These are phyloP conservation scores for Orientallactaga sibirica DNA, from an alignment of 2,797 vertebrate genomes.

Conservation along the genomic window DNA sequence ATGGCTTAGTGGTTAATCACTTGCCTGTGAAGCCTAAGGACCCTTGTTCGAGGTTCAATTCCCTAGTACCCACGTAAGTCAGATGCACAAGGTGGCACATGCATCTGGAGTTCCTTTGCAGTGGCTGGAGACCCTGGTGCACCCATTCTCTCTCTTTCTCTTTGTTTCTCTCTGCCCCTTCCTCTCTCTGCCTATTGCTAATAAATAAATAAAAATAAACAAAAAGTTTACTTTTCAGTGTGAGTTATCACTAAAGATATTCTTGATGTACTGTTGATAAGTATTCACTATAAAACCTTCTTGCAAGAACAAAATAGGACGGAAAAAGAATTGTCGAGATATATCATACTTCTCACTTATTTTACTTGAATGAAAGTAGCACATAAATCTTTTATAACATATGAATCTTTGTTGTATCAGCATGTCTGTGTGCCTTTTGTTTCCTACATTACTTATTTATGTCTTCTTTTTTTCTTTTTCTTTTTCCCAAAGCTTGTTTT, in stretches of 20 bases:
- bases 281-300: neutral
- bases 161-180: too few relatives aligned
- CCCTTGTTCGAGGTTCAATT: too few relatives aligned
- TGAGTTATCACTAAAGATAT: neutral
- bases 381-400: neutral
- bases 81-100: too few relatives aligned
- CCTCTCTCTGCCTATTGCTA: too few relatives aligned
- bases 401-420: neutral
- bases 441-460: neutral
- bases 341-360: neutral
- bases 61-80: too few relatives aligned
- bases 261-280: neutral
- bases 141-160: too few relatives aligned
- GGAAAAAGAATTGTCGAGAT: neutral
- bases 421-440: neutral
- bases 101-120: too few relatives aligned
- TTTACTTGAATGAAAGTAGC: neutral
- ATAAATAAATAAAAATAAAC: too few relatives aligned
- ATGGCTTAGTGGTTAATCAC: too few relatives aligned
- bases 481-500: neutral
- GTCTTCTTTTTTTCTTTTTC: neutral
- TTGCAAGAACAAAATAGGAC: neutral
- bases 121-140: too few relatives aligned
- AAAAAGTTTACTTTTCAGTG: constrained; percentile 1
- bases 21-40: too few relatives aligned